A percentile compares a stretch with the other conserved stretches of the same genome.
Conservation (phyloP, 2,888 invertebrate genomes). For the Linyphia triangularis region DNA sequence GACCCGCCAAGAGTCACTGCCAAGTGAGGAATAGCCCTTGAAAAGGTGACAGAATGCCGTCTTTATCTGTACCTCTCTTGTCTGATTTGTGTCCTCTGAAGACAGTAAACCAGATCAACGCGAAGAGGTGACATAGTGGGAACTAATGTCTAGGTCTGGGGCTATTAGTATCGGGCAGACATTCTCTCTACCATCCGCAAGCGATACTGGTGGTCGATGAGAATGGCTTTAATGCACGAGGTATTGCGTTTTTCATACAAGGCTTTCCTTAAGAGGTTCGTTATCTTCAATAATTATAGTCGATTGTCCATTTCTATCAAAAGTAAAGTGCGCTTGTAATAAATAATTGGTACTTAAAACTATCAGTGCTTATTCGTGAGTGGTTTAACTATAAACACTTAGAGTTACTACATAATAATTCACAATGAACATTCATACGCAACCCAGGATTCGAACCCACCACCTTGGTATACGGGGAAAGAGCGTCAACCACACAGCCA, state of each 20-base stretch:
- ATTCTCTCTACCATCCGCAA: neutral
- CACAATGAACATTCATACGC: too few relatives aligned
- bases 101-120: slow-evolving; percentile 46
- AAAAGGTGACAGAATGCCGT: slow-evolving; percentile 46
- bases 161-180: slow-evolving; percentile 45
- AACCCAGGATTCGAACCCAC: too few relatives aligned
- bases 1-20: neutral
- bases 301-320: neutral
- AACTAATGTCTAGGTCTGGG: slow-evolving; percentile 23
- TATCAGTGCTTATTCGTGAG: neutral
- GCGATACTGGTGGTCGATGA: neutral
- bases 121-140: slow-evolving; percentile 44
- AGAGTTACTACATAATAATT: too few relatives aligned
- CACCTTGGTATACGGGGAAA: too few relatives aligned
- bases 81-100: slow-evolving; percentile 41
- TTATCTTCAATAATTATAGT: neutral
- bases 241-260: neutral
- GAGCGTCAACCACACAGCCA: too few relatives aligned
- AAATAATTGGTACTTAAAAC: neutral
- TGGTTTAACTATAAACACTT: too few relatives aligned
- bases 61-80: slow-evolving; percentile 51
- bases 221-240: neutral
- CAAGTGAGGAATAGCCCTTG: neutral
- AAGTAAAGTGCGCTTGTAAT: neutral
- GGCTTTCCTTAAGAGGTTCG: neutral